Conservation (phyloP, 2,797 vertebrate genomes). For the Glyptemys insculpta region DNA sequence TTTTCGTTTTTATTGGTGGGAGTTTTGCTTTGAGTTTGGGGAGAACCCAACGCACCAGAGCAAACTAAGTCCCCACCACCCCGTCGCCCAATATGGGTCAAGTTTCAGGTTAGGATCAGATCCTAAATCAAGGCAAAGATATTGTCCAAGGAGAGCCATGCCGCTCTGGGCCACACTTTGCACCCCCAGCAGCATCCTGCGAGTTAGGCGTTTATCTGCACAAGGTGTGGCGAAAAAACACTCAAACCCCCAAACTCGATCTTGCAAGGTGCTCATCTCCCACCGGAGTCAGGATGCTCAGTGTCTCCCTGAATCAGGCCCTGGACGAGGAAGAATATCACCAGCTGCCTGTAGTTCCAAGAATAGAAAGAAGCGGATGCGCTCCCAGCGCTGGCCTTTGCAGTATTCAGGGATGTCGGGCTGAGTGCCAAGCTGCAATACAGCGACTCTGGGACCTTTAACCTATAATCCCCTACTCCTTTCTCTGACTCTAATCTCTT, state of each 20-base stretch:
- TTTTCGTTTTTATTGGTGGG: conserved; percentile 55
- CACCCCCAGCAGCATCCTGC: not conserved
- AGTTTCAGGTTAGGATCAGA: conserved; percentile 53
- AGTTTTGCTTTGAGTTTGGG: conserved; percentile 54
- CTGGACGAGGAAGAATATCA: conserved; percentile 50
- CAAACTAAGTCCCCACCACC: not conserved
- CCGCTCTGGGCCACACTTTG: not conserved
- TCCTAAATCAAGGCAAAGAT: conserved; percentile 47
- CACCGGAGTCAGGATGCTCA: conserved; percentile 8
- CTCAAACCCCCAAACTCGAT: not conserved
- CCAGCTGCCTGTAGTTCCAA: conserved; percentile 45
- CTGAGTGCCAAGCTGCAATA: conserved; percentile 69
- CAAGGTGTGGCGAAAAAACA: not conserved
- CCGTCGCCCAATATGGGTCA: conserved; percentile 21
- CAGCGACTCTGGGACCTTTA: conserved; percentile 62
- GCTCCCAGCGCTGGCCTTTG: conserved; percentile 66
- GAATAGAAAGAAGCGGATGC: conserved; percentile 58
- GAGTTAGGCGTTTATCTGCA: not conserved
- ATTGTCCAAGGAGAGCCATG: not conserved
- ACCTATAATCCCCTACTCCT: conserved; percentile 65
- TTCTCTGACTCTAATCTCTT: conserved; percentile 71
- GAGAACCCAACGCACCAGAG: not conserved
- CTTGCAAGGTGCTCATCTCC: conserved; percentile 68
- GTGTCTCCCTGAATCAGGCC: conserved; percentile 54
- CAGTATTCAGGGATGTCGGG: conserved; percentile 45